A percentile compares a stretch with the other conserved stretches of the same genome.
These are phyloP conservation scores for Eubasilissa splendida DNA, from an alignment of 2,888 invertebrate genomes.

Conservation along the genomic window DNA sequence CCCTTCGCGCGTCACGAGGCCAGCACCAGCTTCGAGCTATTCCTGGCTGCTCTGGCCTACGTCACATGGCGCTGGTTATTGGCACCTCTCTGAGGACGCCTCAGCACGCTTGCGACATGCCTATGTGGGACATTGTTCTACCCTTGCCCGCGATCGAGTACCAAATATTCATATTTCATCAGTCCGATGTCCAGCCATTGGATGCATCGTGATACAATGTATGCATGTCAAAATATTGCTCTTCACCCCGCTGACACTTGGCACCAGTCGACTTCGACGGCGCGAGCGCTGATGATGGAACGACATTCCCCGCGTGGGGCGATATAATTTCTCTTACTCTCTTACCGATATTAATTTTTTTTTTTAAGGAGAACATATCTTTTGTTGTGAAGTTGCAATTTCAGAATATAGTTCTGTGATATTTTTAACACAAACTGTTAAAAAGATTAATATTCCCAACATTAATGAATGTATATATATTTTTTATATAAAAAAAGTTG, in stretches of 20 bases:
- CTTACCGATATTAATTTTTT: background rate
- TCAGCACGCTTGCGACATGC: slow-evolving; percentile 14
- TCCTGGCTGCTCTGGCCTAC: slow-evolving; percentile 5
- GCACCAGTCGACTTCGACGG: background rate
- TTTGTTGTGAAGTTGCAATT: too few species aligned
- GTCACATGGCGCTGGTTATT: background rate
- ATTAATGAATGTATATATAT: too few species aligned
- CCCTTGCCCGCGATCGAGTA: slow-evolving; percentile 30
- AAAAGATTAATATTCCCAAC: too few species aligned
- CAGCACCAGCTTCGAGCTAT: slow-evolving; percentile 11
- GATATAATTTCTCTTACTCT: background rate
- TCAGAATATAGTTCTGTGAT: too few species aligned
- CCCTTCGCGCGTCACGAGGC: background rate
- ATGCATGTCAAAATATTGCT: background rate
- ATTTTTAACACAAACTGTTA: too few species aligned
- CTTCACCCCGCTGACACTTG: slow-evolving; percentile 27
- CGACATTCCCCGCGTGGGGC: background rate
- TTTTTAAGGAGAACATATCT: too few species aligned
- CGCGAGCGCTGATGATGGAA: background rate
- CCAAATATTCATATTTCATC: slow-evolving; percentile 19
- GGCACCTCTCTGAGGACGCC: slow-evolving; percentile 18
- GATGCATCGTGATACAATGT: slow-evolving; percentile 21
- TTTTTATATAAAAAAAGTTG: too few species aligned
- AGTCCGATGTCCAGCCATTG: slow-evolving; percentile 6
- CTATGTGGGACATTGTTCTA: slow-evolving; percentile 8